phyloP scores from a whole-genome alignment of 2,113 vertebrate species.

The Lates calcarifer region DNA sequence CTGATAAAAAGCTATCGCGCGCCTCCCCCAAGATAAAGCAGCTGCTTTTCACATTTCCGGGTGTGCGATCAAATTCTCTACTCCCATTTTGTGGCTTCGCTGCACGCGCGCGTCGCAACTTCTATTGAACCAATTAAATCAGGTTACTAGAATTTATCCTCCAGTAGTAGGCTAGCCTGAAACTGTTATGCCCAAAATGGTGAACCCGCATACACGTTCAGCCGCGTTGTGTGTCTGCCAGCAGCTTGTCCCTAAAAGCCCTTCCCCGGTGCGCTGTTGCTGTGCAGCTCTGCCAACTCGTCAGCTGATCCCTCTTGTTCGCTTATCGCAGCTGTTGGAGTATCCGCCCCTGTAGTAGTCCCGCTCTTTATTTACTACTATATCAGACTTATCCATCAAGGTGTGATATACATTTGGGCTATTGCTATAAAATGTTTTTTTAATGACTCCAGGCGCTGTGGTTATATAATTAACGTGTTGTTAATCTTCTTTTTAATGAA shows the following conservation, averaged over 20 bases:
- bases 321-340: slow-evolving; percentile 83
- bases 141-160: slow-evolving; percentile 1
- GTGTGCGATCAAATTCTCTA: slow-evolving; percentile 26
- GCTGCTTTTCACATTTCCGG: slow-evolving; percentile 57
- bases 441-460: not conserved
- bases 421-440: not conserved
- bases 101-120: not conserved
- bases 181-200: slow-evolving; percentile 76
- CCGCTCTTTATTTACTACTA: slow-evolving; percentile 40
- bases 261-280: slow-evolving; percentile 68
- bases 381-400: not conserved
- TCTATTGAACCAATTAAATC: not conserved
- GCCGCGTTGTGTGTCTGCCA: slow-evolving; percentile 40
- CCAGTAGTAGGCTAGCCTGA: too few species aligned
- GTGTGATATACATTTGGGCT: not conserved
- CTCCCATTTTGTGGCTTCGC: slow-evolving; percentile 9
- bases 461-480: not conserved
- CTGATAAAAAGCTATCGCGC: not conserved
- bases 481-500: not conserved
- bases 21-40: not conserved
- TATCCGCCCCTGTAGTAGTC: slow-evolving; percentile 59
- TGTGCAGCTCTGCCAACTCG: slow-evolving; percentile 85
- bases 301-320: slow-evolving; percentile 90
- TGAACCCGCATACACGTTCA: slow-evolving; percentile 46
- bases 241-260: slow-evolving; percentile 51